Conservation (phyloP, 2,888 invertebrate genomes). For the Ophioninae sp. region DNA sequence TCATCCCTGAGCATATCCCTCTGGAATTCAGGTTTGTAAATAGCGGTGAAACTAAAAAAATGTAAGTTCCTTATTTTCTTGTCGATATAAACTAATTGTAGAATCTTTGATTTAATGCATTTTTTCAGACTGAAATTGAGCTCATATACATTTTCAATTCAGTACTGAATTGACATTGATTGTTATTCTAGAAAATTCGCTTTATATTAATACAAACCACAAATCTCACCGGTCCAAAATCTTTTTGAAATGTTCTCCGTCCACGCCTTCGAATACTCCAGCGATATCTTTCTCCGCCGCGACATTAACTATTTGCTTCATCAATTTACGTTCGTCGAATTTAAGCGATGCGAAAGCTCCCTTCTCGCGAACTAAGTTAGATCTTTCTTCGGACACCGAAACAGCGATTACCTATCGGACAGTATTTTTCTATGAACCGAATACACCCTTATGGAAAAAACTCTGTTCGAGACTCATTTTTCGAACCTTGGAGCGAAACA, state of each 20-base stretch:
- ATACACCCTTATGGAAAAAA: neutral
- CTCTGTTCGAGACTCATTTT: neutral
- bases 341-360: constrained; percentile 86
- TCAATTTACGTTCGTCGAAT: constrained; percentile 82
- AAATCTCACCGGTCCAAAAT: constrained; percentile 83
- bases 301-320: constrained; percentile 83
- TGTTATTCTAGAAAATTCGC: neutral
- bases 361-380: constrained; percentile 83
- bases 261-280: constrained; percentile 86
- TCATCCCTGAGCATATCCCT: constrained; percentile 74
- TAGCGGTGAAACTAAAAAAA: constrained; percentile 73
- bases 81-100: neutral
- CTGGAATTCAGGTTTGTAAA: constrained; percentile 72
- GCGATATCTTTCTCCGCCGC: constrained; percentile 84
- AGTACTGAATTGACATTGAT: neutral
- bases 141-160: neutral
- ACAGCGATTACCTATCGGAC: constrained; percentile 85
- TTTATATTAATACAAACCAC: constrained; percentile 8
- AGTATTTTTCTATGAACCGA: constrained; percentile 9
- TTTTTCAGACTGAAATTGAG: neutral
- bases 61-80: neutral
- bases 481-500: constrained; percentile 85
- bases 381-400: constrained; percentile 85
- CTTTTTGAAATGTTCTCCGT: constrained; percentile 84
- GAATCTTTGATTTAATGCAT: neutral